Evolutionary conservation across 2,797 vertebrate genomes (phyloP), one percentile per base, ranked within the genome.

Genomic region (Octomys mimax): DNA sequence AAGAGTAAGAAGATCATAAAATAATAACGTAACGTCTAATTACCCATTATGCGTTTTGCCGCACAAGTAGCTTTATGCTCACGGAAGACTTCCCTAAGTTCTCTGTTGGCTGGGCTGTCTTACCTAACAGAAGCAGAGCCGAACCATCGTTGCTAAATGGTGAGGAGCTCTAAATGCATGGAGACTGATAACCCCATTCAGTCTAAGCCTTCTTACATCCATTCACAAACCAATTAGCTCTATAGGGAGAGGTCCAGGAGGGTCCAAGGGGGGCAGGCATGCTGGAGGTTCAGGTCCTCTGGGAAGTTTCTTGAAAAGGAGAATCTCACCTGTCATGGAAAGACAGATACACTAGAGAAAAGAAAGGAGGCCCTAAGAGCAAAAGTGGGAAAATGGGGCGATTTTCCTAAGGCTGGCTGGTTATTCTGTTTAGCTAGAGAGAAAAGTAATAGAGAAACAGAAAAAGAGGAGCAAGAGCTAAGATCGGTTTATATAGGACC

Each of bases 1-100:
- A 87, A 93, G 83, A 95, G 36, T 28, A 92, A n/a, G 21, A 75
- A 91, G 26, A 59, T 59, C 31, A 62, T 64, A 77, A 70, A 78
- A 77, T 66, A 75, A 62, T 87, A 18, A 82, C 36, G 79, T 62
- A 86, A 57, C 16, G 59, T 88, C 68, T 46, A 33, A 80, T 75
- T 73, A 77, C 4, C 26, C 5, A 11, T 73, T 31, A 19, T 49
- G 6, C 57, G 26, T 21, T 75, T 9, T 96, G 0, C 75, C 85
- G 61, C 18, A 42, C 16, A 81, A 66, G 79, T 81, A 33, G 33
- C 6, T 24, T 39, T 52, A 18, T 6, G 13, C 31, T 28, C 64
- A 49, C 0, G 66, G 54, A 59, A 82, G 68, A 86, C 62, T 12
- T 54, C 33, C 8, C 9, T 68, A 90, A 86, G 57, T 26, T 89